phyloP scores from a whole-genome alignment of 1,140 invertebrate genomes.

The Pollicipes pollicipes region DNA sequence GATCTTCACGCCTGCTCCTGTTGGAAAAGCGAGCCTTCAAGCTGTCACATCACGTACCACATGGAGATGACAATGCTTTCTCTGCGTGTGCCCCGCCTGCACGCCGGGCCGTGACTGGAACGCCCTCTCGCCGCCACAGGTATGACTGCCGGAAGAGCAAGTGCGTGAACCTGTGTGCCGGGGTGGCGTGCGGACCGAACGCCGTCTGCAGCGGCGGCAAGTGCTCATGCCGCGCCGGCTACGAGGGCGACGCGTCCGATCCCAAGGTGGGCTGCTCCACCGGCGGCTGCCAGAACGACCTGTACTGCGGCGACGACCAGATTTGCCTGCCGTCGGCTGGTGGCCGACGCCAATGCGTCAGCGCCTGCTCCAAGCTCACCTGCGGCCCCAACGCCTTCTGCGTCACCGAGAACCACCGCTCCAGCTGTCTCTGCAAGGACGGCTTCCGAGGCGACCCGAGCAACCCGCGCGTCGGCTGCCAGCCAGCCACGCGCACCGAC shows the following conservation, averaged over 20 bases:
- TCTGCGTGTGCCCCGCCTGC: too few relatives aligned
- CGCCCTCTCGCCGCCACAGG: constrained; percentile 13
- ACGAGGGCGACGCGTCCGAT: constrained; percentile 56
- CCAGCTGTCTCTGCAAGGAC: constrained; percentile 63
- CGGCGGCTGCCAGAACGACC: constrained; percentile 51
- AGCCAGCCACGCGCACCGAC: constrained; percentile 35
- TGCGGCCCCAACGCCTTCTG: constrained; percentile 80
- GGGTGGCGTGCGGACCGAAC: constrained; percentile 55
- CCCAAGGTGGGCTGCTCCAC: constrained; percentile 44
- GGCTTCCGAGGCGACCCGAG: constrained; percentile 59
- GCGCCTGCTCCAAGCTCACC: constrained; percentile 65
- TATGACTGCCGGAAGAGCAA: constrained; percentile 46
- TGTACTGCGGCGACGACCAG: constrained; percentile 56
- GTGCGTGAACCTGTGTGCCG: constrained; percentile 52
- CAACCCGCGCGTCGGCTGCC: constrained; percentile 54
- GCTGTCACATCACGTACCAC: too few relatives aligned
- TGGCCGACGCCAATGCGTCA: constrained; percentile 57
- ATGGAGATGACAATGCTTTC: too few relatives aligned
- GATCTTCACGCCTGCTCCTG: too few relatives aligned
- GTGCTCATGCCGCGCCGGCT: constrained; percentile 59
- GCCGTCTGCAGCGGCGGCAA: constrained; percentile 57
- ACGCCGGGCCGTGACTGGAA: too few relatives aligned
- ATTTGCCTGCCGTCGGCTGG: constrained; percentile 49
- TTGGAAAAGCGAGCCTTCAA: too few relatives aligned
- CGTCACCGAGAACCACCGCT: constrained; percentile 57